Evolutionary conservation across 2,113 vertebrate species (phyloP), one percentile per base, ranked within the genome.

Genomic region (Circaetus gallicus): DNA sequence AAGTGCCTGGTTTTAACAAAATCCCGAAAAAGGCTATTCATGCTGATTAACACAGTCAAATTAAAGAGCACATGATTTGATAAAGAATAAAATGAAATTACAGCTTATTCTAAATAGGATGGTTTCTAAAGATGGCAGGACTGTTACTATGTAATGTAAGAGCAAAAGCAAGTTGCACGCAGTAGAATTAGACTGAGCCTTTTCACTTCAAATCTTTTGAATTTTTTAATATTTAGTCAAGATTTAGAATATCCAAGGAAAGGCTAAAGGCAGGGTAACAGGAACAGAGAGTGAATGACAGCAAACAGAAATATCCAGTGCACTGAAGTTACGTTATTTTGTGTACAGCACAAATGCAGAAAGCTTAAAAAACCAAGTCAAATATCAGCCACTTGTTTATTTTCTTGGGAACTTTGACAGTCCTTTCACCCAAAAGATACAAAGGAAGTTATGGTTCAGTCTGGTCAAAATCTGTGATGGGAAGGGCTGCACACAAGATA

Each of bases 41-140:
- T 77, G 67, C 50, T 90, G 86, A 96, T 91, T 85, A 95, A 91
- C 59, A 70, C 36, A 86, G 73, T 38, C 84, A 89, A 94, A 94
- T 79, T 87, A 96, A 95, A 82, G 47, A 90, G 42, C 84, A 90
- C 58, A 73, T 22, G 50, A 90, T 95, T 40, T 80, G 53, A 97
- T 90, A 87, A 82, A 91, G 56, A 94, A 94, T 74, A 82, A 91
- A 95, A 94, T 10, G 2, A 73, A 91, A 90, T 97, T 77, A 80
- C 38, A 94, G 32, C 8, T 69, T 73, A 50, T 91, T 83, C 62
- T 88, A 91, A 93, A 87, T 40, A 69, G 49, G 40, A 73, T 6
- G 53, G 38, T 72, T 89, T 79, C 49, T 69, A 65, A 85, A 95
- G 56, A 79, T 76, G 36, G 40, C n/a, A 82, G 21, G 34, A 65